These are phyloP conservation scores for Papilio xuthus DNA, from an alignment of 1,140 invertebrate species.

Conservation along the genomic window DNA sequence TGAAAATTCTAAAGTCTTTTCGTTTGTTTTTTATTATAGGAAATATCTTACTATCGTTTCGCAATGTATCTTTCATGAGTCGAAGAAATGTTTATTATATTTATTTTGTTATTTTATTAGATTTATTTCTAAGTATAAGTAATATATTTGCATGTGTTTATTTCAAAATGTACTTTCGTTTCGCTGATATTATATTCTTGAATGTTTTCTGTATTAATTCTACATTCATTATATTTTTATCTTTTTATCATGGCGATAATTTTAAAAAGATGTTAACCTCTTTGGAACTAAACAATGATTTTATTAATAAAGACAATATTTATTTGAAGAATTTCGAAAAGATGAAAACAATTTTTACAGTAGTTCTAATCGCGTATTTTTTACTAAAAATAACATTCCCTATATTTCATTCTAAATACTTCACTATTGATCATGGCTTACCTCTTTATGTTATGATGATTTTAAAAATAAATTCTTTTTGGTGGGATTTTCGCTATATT, in stretches of 20 bases:
- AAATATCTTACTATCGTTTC: background rate
- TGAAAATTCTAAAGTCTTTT: constrained; percentile 13
- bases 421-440: background rate
- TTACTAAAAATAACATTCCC: background rate
- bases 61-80: constrained; percentile 3
- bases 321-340: background rate
- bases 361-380: background rate
- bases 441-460: background rate
- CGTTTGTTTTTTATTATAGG: background rate
- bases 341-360: background rate
- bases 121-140: background rate
- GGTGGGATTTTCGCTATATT: background rate
- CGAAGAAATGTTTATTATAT: background rate
- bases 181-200: background rate
- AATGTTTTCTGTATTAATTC: background rate
- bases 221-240: background rate
- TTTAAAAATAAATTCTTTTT: background rate
- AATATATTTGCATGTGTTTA: background rate
- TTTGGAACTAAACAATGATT: background rate
- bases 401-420: background rate
- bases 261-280: background rate
- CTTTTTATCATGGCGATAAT: background rate
- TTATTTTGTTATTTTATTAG: background rate
- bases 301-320: background rate
- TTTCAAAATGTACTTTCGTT: background rate